Base-by-base conservation (phyloP, 2,797 vertebrate species). In the Rhynchonycteris naso region DNA sequence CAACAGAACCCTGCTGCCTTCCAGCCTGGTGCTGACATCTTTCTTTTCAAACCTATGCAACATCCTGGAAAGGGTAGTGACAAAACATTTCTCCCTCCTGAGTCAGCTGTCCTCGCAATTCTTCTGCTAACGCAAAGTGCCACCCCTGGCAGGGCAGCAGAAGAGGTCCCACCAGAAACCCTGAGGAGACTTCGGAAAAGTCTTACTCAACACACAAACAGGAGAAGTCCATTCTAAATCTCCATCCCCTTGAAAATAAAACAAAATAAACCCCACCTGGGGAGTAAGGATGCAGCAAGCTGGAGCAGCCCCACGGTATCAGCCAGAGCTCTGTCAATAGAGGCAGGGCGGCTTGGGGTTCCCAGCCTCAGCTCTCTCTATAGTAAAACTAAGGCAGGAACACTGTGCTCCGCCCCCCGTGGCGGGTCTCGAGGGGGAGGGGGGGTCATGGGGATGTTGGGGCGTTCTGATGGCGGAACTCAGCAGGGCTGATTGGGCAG, bases 11-110 rank as follows among this genome's bases (percentile, higher is more conserved):
- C 81, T 0, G 5, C 11, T 58, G 78, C 89, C 47, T 21, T 19
- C 35, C 61, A 63, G 80, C 30, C 83, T 28, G 76, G 91, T 84
- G 24, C 43, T 38, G 43, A 81, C 38, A 76, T 10, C 71, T 47
- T 83, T 78, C 81, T 76, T 81, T 87, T 84, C 83, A 79, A 94
- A 90, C 81, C 83, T 69, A 86, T 75, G 75, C 96, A 74, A 96
- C 93, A 54, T 85, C 87, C 63, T 65, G 85, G 47, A 89, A 91
- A 28, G 16, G 35, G 61, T 63, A 88, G 88, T 69, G 89, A 89
- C 72, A n/a, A n/a, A n/a, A n/a, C 88, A 58, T 87, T 85, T 95
- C 79, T 88, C 58, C 78, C 95, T 72, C 61, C 7, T 19, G 50
- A 71, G 66, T 86, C 79, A 58, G 82, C 93, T 88, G 47, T 94